Evolutionary conservation across 37 sponge, comb jelly and placozoan species (phyloP).

Genomic region (Ephydatia muelleri): DNA sequence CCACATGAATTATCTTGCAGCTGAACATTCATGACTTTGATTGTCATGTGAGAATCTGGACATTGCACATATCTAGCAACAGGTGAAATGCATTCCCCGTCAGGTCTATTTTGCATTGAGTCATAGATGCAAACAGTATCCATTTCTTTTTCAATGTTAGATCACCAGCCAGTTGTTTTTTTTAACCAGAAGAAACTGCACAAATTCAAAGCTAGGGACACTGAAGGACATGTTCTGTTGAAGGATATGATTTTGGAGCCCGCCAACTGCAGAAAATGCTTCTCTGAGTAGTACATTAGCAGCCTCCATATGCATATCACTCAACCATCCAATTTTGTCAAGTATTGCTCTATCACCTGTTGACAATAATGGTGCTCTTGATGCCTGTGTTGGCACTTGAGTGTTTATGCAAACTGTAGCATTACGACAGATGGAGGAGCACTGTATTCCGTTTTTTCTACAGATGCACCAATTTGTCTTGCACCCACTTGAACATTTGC

Average conservation of each 20-base stretch:
- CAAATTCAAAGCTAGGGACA: not conserved
- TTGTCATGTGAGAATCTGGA: not conserved
- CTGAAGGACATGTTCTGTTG: not conserved
- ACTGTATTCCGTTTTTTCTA: not conserved
- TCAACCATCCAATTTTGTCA: not conserved
- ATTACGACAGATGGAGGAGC: not conserved
- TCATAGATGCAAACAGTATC: not conserved
- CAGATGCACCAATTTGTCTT: not conserved
- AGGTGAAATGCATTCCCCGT: too few species aligned
- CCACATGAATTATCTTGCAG: not conserved
- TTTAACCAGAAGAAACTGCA: not conserved
- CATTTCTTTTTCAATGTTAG: not conserved
- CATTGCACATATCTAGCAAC: too few species aligned
- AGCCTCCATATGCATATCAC: not conserved
- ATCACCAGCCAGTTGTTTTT: not conserved
- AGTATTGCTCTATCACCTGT: not conserved
- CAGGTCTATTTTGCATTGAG: not conserved
- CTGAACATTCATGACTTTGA: not conserved
- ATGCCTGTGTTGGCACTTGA: not conserved
- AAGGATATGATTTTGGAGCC: not conserved
- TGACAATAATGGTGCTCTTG: not conserved
- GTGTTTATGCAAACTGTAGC: not conserved
- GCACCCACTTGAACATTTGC: not conserved
- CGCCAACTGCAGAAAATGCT: not conserved
- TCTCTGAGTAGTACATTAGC: not conserved